Percentiles rank a stretch among this genome's conserved stretches.
Conservation (phyloP, 2,888 invertebrate genomes). For the Sinotaia quadrata region DNA sequence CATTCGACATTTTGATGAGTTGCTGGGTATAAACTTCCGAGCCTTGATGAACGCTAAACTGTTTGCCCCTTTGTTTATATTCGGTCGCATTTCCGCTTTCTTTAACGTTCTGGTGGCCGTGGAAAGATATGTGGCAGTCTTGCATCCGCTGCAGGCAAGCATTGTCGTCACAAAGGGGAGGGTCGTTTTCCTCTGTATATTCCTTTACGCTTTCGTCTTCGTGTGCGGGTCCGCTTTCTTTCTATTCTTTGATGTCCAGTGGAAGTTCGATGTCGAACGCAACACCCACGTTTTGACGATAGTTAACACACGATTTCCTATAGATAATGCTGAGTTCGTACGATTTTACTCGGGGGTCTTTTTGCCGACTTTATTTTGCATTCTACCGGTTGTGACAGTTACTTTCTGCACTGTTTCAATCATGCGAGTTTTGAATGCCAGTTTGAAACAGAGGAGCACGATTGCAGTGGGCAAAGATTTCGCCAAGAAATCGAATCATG, state of each 20-base stretch:
- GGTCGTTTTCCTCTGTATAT: background rate
- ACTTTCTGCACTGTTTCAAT: background rate
- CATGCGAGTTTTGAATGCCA: background rate
- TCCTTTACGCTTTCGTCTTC: background rate
- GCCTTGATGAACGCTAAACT: no score
- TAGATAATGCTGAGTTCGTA: background rate
- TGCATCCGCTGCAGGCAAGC: background rate
- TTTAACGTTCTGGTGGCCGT: background rate
- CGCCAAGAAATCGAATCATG: background rate
- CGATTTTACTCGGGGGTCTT: background rate
- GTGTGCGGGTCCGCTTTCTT: background rate
- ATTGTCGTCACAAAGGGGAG: background rate
- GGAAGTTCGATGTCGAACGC: background rate
- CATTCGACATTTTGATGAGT: background rate
- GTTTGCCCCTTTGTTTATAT: no score
- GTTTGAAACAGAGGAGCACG: background rate
- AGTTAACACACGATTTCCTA: background rate
- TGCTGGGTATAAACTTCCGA: background rate
- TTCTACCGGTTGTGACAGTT: background rate
- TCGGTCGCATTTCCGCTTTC: background rate
- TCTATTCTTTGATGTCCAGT: background rate
- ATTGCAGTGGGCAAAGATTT: background rate
- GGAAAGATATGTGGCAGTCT: background rate
- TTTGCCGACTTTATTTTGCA: background rate
- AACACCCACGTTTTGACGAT: background rate